These are phyloP conservation scores for Dinocampus coccinellae DNA, from an alignment of 2,888 invertebrate genomes.

Conservation along the genomic window DNA sequence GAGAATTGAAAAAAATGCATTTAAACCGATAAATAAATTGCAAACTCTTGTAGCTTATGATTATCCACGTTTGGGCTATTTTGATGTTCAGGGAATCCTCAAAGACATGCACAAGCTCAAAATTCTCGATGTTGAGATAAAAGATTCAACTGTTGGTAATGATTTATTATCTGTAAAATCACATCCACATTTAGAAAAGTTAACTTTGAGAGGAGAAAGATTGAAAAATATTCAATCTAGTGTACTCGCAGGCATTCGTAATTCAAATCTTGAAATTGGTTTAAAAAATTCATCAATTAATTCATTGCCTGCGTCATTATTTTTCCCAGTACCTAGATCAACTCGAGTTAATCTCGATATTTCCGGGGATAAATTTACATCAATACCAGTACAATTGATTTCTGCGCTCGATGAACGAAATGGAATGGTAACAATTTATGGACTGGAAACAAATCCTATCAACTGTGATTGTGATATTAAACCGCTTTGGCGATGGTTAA, in stretches of 20 bases:
- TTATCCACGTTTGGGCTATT: slow-evolving; percentile 84
- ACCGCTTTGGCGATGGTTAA: slow-evolving; percentile 84
- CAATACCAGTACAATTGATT: slow-evolving; percentile 83
- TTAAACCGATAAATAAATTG: slow-evolving; percentile 80
- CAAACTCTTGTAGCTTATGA: slow-evolving; percentile 79
- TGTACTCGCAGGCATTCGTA: slow-evolving; percentile 85
- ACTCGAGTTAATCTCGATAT: slow-evolving; percentile 85
- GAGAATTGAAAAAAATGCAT: slow-evolving; percentile 86
- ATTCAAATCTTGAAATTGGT: slow-evolving; percentile 78
- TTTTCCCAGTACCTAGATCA: slow-evolving; percentile 90
- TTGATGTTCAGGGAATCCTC: slow-evolving; percentile 89
- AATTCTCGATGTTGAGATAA: slow-evolving; percentile 86
- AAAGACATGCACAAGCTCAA: slow-evolving; percentile 81
- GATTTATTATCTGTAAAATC: slow-evolving; percentile 85
- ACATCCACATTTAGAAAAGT: slow-evolving; percentile 81
- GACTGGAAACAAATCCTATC: slow-evolving; percentile 84
- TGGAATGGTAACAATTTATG: slow-evolving; percentile 80
- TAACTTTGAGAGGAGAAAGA: slow-evolving; percentile 82
- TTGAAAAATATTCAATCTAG: slow-evolving; percentile 85
- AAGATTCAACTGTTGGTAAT: slow-evolving; percentile 84
- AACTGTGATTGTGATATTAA: slow-evolving; percentile 88
- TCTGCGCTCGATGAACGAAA: slow-evolving; percentile 86
- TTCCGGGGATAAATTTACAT: slow-evolving; percentile 81
- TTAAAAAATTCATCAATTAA: slow-evolving; percentile 86
- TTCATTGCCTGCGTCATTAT: slow-evolving; percentile 82